Evolutionary conservation across 2,797 vertebrate genomes (phyloP).

Genomic region (Chromobotia macracanthus): DNA sequence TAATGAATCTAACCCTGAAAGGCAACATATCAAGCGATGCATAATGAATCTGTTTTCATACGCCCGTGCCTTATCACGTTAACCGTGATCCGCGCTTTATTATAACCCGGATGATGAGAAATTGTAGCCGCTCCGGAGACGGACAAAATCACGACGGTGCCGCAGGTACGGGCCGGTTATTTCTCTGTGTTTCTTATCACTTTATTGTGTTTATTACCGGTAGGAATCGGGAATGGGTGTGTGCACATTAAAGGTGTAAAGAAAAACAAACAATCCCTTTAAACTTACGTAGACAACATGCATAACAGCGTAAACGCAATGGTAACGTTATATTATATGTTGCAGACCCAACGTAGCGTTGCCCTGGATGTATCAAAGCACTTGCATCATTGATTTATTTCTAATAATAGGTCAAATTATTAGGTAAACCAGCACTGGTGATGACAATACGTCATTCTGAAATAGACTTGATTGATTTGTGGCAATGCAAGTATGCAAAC

Average conservation of each 20-base stretch:
- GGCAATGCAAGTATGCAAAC: neutral
- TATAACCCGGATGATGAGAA: conserved; percentile 70
- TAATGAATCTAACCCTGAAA: conserved; percentile 1
- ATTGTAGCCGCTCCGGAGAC: conserved; percentile 67
- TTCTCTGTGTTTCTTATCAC: conserved; percentile 30
- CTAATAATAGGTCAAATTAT: neutral
- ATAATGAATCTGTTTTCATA: neutral
- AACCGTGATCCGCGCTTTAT: conserved; percentile 39
- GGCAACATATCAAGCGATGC: neutral
- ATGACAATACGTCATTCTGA: neutral
- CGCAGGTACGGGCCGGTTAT: neutral
- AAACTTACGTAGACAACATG: too few species aligned
- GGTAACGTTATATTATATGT: too few species aligned
- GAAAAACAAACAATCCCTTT: neutral
- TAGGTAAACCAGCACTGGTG: neutral
- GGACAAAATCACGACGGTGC: conserved; percentile 50
- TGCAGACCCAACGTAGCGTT: too few species aligned
- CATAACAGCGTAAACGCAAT: too few species aligned
- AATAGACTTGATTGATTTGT: too few species aligned
- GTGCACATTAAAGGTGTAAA: neutral
- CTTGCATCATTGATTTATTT: too few species aligned
- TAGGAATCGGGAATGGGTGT: neutral
- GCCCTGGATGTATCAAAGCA: too few species aligned
- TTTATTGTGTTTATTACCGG: neutral
- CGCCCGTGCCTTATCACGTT: conserved; percentile 34